Evolutionary conservation across 2,888 invertebrate species (phyloP).

Genomic region (Axea sp.): DNA sequence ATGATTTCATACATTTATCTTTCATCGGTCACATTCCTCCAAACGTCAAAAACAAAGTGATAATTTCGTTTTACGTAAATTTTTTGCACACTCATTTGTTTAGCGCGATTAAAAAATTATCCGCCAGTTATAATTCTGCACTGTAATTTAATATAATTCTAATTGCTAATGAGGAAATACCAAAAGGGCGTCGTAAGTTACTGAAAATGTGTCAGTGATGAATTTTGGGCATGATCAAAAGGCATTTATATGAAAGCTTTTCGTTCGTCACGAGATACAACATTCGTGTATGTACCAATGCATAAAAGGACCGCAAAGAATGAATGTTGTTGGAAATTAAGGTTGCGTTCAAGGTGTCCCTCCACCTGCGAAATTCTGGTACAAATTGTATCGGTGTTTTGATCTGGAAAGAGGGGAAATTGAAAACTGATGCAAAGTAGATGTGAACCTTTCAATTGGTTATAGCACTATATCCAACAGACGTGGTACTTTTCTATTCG

Average conservation of each 20-base stretch:
- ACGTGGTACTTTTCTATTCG: too few relatives aligned
- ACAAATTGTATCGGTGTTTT: constrained; percentile 3
- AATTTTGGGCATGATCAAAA: too few relatives aligned
- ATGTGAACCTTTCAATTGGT: constrained; percentile 8
- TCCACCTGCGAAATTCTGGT: neutral
- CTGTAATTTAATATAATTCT: too few relatives aligned
- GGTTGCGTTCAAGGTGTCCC: constrained; percentile 11
- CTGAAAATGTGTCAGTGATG: too few relatives aligned
- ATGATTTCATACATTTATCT: constrained; percentile 1
- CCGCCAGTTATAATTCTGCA: neutral
- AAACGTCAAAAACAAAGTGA: neutral
- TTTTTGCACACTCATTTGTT: neutral
- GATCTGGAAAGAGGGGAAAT: neutral
- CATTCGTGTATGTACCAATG: constrained; percentile 1
- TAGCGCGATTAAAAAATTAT: neutral
- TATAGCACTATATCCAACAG: too few relatives aligned
- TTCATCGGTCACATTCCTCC: neutral
- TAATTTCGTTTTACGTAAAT: neutral
- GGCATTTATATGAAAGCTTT: too few relatives aligned
- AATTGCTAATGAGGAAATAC: too few relatives aligned
- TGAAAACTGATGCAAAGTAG: constrained; percentile 1
- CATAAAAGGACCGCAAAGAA: constrained; percentile 11
- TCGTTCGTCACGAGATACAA: neutral
- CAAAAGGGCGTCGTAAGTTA: too few relatives aligned
- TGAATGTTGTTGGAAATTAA: constrained; percentile 15